Evolutionary conservation across 2,888 invertebrate genomes (phyloP).

Genomic region (Girardia tigrina): DNA sequence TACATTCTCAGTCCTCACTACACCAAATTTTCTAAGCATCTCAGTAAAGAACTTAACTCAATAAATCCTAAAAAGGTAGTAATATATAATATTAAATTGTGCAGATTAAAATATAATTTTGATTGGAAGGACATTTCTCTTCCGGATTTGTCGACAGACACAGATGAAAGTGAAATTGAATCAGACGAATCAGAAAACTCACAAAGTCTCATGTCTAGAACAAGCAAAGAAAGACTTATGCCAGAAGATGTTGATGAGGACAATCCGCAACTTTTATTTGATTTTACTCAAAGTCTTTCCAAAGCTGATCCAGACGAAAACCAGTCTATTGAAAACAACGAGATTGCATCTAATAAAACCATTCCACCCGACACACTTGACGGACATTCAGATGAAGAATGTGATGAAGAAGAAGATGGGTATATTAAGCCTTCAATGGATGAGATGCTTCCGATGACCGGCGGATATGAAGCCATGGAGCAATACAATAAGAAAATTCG

Average conservation of each 20-base stretch:
- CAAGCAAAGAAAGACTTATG: not conserved
- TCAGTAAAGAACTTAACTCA: not conserved
- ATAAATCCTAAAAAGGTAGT: not conserved
- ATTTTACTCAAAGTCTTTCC: not conserved
- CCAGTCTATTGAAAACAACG: not conserved
- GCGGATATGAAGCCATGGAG: not conserved
- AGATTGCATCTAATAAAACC: not conserved
- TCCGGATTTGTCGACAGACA: not conserved
- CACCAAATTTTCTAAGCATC: not conserved
- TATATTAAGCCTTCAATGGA: not conserved
- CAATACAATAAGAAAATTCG: slow-evolving; percentile 6
- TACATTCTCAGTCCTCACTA: not conserved
- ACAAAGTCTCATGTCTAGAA: not conserved
- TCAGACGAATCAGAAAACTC: not conserved
- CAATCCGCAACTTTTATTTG: not conserved
- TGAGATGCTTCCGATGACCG: not conserved
- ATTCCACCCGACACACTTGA: not conserved
- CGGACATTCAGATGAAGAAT: not conserved
- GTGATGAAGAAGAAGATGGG: slow-evolving; percentile 6
- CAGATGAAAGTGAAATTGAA: not conserved
- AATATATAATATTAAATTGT: no score
- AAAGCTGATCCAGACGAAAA: not conserved
- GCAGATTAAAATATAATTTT: no score
- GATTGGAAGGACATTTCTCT: not conserved
- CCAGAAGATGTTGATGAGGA: not conserved